Evolutionary conservation across 2,113 vertebrate species (phyloP).

Genomic region (Cathartes aura): DNA sequence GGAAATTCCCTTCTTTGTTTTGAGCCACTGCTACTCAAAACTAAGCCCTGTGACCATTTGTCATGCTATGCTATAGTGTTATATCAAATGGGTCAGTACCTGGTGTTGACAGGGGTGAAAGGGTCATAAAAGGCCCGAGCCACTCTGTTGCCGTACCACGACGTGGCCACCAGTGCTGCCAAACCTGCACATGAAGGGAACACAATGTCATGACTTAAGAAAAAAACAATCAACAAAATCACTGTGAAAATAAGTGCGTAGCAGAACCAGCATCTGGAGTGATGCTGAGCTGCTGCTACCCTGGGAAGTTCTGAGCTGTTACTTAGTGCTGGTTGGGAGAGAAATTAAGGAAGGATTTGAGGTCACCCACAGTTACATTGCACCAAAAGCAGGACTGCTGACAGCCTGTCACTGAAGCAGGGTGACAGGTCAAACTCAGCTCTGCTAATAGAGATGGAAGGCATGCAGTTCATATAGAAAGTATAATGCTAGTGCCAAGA

Average conservation of each 20-base stretch:
- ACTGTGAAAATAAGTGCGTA: background rate
- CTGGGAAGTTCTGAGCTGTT: background rate
- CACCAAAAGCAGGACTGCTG: background rate
- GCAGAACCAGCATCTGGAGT: background rate
- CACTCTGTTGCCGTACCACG: slow-evolving; percentile 87
- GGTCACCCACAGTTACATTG: background rate
- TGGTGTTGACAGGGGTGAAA: slow-evolving; percentile 88
- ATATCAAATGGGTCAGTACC: slow-evolving; percentile 73
- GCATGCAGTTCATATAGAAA: background rate
- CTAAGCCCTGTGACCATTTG: background rate
- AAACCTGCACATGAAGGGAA: slow-evolving; percentile 75
- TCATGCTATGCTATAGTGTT: background rate
- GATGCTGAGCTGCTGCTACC: background rate
- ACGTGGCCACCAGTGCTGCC: slow-evolving; percentile 82
- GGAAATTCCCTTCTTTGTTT: background rate
- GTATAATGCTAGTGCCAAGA: background rate
- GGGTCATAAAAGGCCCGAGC: slow-evolving; percentile 88
- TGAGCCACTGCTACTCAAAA: background rate
- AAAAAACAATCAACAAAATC: background rate
- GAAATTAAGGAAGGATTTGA: background rate
- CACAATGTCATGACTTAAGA: background rate
- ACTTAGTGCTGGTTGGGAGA: background rate
- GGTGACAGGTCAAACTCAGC: background rate
- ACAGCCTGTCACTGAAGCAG: background rate
- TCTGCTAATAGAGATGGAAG: background rate